Base-by-base conservation (phyloP, 2,797 vertebrate genomes). In the Lutjanus argentimaculatus region DNA sequence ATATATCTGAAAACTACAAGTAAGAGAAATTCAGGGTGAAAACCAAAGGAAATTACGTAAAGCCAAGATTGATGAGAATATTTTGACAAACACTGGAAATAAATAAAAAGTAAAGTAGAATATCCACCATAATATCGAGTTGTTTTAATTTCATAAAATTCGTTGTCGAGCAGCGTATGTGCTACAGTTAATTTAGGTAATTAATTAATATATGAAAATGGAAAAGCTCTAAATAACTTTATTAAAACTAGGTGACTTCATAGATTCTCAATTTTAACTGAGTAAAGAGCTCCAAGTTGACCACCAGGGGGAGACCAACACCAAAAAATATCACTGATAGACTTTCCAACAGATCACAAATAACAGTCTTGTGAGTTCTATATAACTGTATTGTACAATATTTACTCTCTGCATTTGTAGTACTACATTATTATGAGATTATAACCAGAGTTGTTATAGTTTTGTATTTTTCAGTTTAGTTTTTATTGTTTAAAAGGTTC, bases 281-380 rank as follows among this genome's bases (percentile, higher is more conserved):
- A 14, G 13, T 61, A 62, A n/a, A 72, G n/a, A 0, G 5, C 13
- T 43, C 16, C 2, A 0, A 0, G 0, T 30, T 56, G 0, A 62
- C 88, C 93, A 84, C 48, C 42, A 94, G 91, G 73, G 81, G 91
- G 87, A 84, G 72, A 42, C 8, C 55, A 40, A 79, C 16, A 12
- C 56, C 52, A 84, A 36, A 1, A 57, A 19, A 67, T 65, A 6
- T 58, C 17, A 12, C 6, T 1, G 9, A 17, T 0, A 4, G 25
- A 17, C 1, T 1, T 11, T 36, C 30, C 30, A 36, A 36, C 30
- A 36, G 30, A 36, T 36, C 6, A 36, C 6, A 36, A 36, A 36
- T 36, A 30, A 36, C 30, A 36, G 25, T 25, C 25, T 25, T 3
- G 25, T 25, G 25, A 25, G 25, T 25, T 3, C 25, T 25, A 25